Percentiles rank a stretch among this genome's conserved stretches.
Conservation (phyloP, 2,113 vertebrate genomes). For the Laticauda colubrina region DNA sequence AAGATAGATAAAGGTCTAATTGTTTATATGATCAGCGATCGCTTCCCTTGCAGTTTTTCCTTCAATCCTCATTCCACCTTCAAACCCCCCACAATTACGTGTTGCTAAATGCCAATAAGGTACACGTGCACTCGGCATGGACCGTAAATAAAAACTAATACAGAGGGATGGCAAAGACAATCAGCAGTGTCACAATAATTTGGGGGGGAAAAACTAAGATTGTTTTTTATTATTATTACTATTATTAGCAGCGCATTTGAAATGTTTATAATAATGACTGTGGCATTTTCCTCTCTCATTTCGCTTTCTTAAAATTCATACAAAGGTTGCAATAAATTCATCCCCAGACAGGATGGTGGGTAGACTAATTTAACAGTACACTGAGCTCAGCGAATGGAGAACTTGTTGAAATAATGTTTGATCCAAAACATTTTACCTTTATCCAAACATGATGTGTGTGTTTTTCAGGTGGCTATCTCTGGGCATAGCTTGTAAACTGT, state of each 20-base stretch:
- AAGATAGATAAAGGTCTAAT: constrained; percentile 64
- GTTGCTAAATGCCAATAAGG: constrained; percentile 30
- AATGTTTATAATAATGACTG: neutral
- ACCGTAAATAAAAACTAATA: constrained; percentile 45
- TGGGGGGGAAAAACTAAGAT: constrained; percentile 14
- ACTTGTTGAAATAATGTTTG: neutral
- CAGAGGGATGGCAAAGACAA: neutral
- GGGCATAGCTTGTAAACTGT: neutral
- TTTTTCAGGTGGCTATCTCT: neutral
- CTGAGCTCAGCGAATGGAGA: fast-evolving
- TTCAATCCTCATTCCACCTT: neutral
- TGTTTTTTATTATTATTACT: constrained; percentile 17
- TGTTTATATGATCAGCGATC: constrained; percentile 69
- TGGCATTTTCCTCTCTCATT: neutral
- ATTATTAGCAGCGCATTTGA: constrained; percentile 16
- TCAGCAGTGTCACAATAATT: constrained; percentile 26
- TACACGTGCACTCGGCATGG: neutral
- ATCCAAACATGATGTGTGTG: too few relatives aligned
- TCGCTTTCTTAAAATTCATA: neutral
- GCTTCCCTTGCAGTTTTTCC: constrained; percentile 41
- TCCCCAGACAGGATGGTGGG: neutral
- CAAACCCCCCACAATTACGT: neutral
- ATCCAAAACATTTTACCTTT: neutral
- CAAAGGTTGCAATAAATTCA: neutral
- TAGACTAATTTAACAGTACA: constrained; percentile 4